A percentile compares a stretch with the other conserved stretches of the same genome.
These are phyloP conservation scores for Candoia aspera DNA, from an alignment of 2,113 vertebrate species.

Conservation along the genomic window DNA sequence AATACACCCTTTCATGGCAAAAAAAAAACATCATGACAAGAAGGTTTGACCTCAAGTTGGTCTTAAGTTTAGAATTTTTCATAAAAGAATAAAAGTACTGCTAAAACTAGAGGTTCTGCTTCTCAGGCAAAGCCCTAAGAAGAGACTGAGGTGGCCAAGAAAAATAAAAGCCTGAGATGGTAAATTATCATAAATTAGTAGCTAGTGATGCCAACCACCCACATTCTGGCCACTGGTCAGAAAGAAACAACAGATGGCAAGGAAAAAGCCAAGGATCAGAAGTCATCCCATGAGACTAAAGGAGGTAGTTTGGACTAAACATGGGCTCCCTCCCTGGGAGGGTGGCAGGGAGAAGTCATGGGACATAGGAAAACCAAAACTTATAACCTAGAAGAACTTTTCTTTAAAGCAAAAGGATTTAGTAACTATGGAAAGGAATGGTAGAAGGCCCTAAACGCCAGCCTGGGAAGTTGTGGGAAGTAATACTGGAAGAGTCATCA, in stretches of 20 bases:
- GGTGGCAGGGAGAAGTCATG: neutral
- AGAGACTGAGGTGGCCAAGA: neutral
- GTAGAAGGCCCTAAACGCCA: neutral
- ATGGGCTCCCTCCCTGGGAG: neutral
- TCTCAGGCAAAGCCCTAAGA: neutral
- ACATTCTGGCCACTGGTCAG: no score
- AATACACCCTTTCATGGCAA: neutral
- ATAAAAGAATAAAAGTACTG: neutral
- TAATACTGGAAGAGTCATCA: neutral
- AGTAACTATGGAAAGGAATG: neutral
- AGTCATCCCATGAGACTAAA: neutral
- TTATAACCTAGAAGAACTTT: neutral
- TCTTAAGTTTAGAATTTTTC: neutral
- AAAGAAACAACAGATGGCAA: neutral
- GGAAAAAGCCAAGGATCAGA: neutral
- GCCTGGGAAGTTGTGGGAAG: neutral
- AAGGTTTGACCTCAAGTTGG: neutral
- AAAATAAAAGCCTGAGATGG: neutral
- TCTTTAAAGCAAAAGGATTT: neutral
- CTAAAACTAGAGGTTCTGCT: neutral
- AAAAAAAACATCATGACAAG: neutral
- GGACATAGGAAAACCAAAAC: neutral
- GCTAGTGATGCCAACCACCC: neutral
- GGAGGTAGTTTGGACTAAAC: neutral
- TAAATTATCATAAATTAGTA: neutral